A percentile compares a stretch with the other conserved stretches of the same genome.
Conservation (phyloP, 1,140 invertebrate species). For the Drosophila kurseongensis region DNA sequence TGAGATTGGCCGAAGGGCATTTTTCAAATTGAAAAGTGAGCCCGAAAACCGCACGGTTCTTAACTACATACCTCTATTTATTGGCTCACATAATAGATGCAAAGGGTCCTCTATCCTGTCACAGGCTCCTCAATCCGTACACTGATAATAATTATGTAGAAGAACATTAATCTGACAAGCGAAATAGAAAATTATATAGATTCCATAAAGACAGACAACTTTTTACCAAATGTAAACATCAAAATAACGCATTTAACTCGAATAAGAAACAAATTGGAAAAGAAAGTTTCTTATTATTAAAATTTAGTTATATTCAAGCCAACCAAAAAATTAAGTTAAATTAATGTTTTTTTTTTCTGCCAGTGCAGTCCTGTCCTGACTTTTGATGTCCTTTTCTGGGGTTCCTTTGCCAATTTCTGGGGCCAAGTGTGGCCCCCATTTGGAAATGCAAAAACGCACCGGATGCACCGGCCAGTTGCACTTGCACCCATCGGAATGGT, state of each 20-base stretch:
- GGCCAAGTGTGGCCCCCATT: slow-evolving; percentile 38
- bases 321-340: too few relatives aligned
- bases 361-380: slow-evolving; percentile 6
- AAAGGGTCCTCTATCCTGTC: slow-evolving; percentile 4
- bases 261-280: too few relatives aligned
- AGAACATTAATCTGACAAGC: too few relatives aligned
- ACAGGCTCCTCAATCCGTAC: not conserved
- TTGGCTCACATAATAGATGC: slow-evolving; percentile 73
- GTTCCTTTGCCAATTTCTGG: slow-evolving; percentile 18
- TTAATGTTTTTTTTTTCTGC: not conserved
- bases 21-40: slow-evolving; percentile 83
- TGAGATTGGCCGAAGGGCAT: slow-evolving; percentile 41
- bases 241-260: too few relatives aligned
- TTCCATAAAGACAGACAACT: too few relatives aligned
- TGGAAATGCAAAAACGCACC: slow-evolving; percentile 45
- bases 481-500: slow-evolving; percentile 10
- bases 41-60: slow-evolving; percentile 71
- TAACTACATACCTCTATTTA: slow-evolving; percentile 84
- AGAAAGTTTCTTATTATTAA: too few relatives aligned
- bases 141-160: not conserved
- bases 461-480: slow-evolving; percentile 38
- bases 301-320: too few relatives aligned
- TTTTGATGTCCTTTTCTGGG: slow-evolving; percentile 1
- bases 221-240: too few relatives aligned
- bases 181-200: too few relatives aligned